Evolutionary conservation across 1,140 invertebrate genomes (phyloP).

Genomic region (Caerostris darwini): DNA sequence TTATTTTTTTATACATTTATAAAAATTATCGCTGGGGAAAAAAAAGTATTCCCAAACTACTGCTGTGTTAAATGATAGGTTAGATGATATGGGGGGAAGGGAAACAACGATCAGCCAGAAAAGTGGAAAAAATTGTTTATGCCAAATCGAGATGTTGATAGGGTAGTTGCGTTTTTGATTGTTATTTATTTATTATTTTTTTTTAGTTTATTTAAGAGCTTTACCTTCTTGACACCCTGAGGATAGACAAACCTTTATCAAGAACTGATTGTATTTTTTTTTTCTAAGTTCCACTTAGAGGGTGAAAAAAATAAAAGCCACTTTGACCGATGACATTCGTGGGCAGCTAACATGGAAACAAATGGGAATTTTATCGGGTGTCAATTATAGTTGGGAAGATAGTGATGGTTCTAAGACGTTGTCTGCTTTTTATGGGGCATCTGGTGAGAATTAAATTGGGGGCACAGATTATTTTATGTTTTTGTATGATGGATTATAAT

Average conservation of each 20-base stretch:
- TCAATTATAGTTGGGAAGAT: slow-evolving; percentile 1
- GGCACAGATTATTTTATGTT: not conserved
- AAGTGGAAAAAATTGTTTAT: slow-evolving; percentile 24
- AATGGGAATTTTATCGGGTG: slow-evolving; percentile 57
- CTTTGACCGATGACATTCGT: slow-evolving; percentile 31
- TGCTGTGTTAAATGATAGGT: slow-evolving; percentile 63
- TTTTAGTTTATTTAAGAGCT: slow-evolving; percentile 50
- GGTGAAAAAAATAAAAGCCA: not conserved
- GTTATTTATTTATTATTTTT: not conserved
- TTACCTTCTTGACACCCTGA: slow-evolving; percentile 51
- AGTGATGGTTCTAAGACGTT: not conserved
- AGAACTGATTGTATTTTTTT: not conserved
- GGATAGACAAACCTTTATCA: slow-evolving; percentile 6
- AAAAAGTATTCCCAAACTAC: slow-evolving; percentile 10
- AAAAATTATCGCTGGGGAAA: not conserved
- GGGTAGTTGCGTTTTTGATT: not conserved
- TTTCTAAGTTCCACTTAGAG: not conserved
- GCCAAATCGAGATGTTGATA: not conserved
- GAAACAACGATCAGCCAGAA: not conserved
- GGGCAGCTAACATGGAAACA: slow-evolving; percentile 25
- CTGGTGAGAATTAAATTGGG: not conserved
- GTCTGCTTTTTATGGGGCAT: not conserved
- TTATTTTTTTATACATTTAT: slow-evolving; percentile 5
- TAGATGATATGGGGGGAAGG: not conserved
- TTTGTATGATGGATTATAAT: slow-evolving; percentile 12